Evolutionary conservation across 1,140 invertebrate genomes (phyloP), one percentile per base, ranked within the genome.

Genomic region (Aphelinus certus): DNA sequence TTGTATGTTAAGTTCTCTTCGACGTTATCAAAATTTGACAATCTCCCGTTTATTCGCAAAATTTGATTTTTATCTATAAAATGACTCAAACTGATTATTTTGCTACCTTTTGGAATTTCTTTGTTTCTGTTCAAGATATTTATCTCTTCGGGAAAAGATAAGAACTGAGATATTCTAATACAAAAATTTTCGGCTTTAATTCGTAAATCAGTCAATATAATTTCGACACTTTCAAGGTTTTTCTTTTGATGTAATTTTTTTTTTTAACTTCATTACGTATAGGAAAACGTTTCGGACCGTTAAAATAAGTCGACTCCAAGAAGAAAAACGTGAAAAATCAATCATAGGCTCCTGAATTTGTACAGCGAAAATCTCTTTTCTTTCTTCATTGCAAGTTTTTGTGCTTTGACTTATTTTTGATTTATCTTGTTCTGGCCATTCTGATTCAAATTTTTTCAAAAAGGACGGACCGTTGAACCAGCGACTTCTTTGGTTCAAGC

Each of bases 251-350:
- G 26, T 26, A 26, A 26, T 26, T 26, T 26, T 0, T 26, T 26
- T 26, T 26, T 26, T 26, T 26, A 26, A 26, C 26, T 26, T 26
- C 26, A 26, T 26, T 26, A 26, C 26, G 26, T 26, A 26, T 26
- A 26, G 26, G 26, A 26, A 26, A 26, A 26, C 26, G 26, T 26
- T 26, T 26, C 26, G 26, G 26, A 26, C 26, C 26, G 26, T 26
- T 26, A 26, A 26, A 26, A 26, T 26, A 26, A 26, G 26, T 26
- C 26, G 26, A 26, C 26, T 26, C 26, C 26, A 63, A 10, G 45
- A 2, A 26, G 62, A 63, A 63, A 63, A 63, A 48, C 62, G 62
- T 7, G 46, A 47, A 63, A 63, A 63, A n/a, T 65, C 45, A 45
- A 65, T 42, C 43, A 65, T 26, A 26, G 26, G 26, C 26, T 26